phyloP scores from a whole-genome alignment of 2,797 vertebrate genomes.

The Syncerus caffer region DNA sequence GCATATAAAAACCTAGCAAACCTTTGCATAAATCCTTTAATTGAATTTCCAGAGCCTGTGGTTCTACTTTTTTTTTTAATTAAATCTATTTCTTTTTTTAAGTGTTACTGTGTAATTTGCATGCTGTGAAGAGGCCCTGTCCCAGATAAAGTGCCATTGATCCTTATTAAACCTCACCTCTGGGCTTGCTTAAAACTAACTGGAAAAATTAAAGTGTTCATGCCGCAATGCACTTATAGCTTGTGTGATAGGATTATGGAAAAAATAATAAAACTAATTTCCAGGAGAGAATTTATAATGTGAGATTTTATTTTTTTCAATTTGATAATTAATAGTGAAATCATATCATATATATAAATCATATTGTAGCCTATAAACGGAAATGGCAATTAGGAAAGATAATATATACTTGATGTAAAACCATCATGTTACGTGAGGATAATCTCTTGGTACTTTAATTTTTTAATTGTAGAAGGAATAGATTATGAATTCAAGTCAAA shows the following conservation, averaged over 20 bases:
- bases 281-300: slow-evolving; percentile 87
- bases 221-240: slow-evolving; percentile 94
- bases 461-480: slow-evolving; percentile 77
- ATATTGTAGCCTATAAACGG: slow-evolving; percentile 81
- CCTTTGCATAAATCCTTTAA: slow-evolving; percentile 99
- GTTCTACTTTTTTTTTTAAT: slow-evolving; percentile 97
- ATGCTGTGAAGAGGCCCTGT: slow-evolving; percentile 95
- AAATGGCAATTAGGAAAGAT: slow-evolving; percentile 84
- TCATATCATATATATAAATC: slow-evolving; percentile 84
- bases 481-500: slow-evolving; percentile 77
- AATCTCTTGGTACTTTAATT: slow-evolving; percentile 81
- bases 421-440: slow-evolving; percentile 73
- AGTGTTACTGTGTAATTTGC: slow-evolving; percentile 99
- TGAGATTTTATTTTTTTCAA: slow-evolving; percentile 83
- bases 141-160: slow-evolving; percentile 99
- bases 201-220: slow-evolving; percentile 98
- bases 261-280: slow-evolving; percentile 92
- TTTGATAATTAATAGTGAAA: slow-evolving; percentile 86
- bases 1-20: slow-evolving; percentile 97
- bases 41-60: slow-evolving; percentile 98
- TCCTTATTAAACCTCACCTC: slow-evolving; percentile 99
- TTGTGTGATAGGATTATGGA: slow-evolving; percentile 89
- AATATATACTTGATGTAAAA: slow-evolving; percentile 82
- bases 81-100: slow-evolving; percentile 96
- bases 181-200: slow-evolving; percentile 96